These are phyloP conservation scores for Decapterus maruadsi DNA, from an alignment of 2,797 vertebrate genomes.

Conservation along the genomic window DNA sequence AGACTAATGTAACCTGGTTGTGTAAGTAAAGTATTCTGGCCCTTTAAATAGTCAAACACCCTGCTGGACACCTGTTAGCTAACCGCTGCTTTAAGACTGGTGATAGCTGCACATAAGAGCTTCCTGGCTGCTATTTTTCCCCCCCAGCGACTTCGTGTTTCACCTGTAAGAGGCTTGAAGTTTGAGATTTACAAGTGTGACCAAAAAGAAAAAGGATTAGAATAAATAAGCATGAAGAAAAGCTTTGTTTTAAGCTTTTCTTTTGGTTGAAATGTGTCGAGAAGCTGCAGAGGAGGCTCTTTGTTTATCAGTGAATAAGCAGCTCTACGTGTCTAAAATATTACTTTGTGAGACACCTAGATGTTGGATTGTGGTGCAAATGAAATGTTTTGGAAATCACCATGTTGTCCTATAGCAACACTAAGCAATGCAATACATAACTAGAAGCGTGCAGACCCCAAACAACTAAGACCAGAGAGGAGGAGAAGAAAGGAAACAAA, in stretches of 20 bases:
- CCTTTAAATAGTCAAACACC: conserved; percentile 77
- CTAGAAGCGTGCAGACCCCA: too few species aligned
- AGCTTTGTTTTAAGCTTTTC: not conserved
- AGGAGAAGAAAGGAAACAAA: too few species aligned
- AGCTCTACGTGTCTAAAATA: not conserved
- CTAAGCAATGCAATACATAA: not conserved
- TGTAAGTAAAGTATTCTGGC: conserved; percentile 63
- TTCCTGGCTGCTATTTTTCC: conserved; percentile 8
- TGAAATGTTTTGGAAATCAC: not conserved
- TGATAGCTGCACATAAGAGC: conserved; percentile 56
- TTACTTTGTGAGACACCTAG: not conserved
- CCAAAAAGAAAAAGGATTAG: not conserved
- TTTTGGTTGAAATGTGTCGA: not conserved
- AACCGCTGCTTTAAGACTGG: conserved; percentile 63
- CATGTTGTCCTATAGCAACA: not conserved
- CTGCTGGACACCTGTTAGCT: conserved; percentile 76
- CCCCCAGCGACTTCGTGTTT: not conserved
- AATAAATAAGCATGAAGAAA: not conserved
- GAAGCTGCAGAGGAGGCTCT: not conserved
- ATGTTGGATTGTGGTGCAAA: too few species aligned
- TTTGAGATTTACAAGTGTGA: conserved; percentile 39
- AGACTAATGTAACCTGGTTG: conserved; percentile 58
- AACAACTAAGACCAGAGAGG: too few species aligned
- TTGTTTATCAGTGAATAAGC: not conserved
- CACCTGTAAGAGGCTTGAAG: conserved; percentile 37